Base-by-base conservation (phyloP, 2,113 vertebrate genomes). In the Sciurus niger region DNA sequence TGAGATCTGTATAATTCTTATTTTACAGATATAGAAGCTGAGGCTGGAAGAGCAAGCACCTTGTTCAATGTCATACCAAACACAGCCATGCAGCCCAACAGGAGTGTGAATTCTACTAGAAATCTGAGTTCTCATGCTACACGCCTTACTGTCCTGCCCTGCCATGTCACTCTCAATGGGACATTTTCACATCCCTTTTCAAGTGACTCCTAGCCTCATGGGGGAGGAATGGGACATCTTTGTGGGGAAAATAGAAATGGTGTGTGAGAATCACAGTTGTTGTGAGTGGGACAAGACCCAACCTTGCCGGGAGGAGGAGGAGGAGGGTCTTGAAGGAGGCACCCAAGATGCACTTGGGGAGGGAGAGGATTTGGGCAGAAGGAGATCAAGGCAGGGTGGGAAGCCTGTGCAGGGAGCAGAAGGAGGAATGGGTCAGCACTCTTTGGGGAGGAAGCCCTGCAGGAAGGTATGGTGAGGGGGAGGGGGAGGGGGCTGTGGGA, bases 81-180 rank as follows among this genome's bases (percentile, higher is more conserved):
- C 18, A 6, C 13, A 14, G 78, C 34, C 8, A 83, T 20, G 17
- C 55, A 46, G 46, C 55, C 76, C 30, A 55, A 25, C 13, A 28
- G 40, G 40, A 79, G 34, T 25, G 20, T 28, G 43, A 43, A 48
- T 68, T 37, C 40, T 1, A 73, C 53, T 1, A 17, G 32, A 79
- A 68, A 28, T 37, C 37, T 6, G 58, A 63, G 58, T 55, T 34
- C 5, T n/a, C 16, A 53, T 48, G 37, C 43, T 73, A 28, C 1
- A 1, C 6, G 20, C 4, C 18, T 94, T 55, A 37, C 6, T 28
- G 16, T 12, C 2, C 12, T 4, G 4, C 9, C 84, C 65, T 51
- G 13, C 10, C 6, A 6, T 2, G 68, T 48, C 60, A 46, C 7
- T 0, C 60, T 53, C 1, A 0, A 2, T 32, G 72, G 37, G 48